phyloP scores from a whole-genome alignment of 2,888 invertebrate genomes.

The Caenorhabditis panamensis region DNA sequence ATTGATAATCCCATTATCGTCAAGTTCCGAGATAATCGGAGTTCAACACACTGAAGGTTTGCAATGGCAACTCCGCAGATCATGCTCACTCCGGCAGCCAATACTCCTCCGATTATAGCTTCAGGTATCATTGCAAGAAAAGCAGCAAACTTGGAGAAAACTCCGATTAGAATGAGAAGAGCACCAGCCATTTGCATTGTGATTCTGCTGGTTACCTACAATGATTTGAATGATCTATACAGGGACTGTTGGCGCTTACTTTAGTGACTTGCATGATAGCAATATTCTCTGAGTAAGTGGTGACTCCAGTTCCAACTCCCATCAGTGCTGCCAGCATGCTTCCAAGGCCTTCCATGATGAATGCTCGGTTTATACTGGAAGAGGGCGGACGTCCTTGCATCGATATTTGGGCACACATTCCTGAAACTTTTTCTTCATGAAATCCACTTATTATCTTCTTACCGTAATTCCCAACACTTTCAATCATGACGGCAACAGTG shows the following conservation, averaged over 20 bases:
- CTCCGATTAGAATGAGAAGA: constrained; percentile 55
- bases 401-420: constrained; percentile 64
- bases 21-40: constrained; percentile 65
- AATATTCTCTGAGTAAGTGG: constrained; percentile 76
- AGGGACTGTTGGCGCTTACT: constrained; percentile 10
- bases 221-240: background rate
- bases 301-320: constrained; percentile 75
- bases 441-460: background rate
- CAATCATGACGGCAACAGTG: constrained; percentile 70
- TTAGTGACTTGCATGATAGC: constrained; percentile 76
- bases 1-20: constrained; percentile 63
- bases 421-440: constrained; percentile 5
- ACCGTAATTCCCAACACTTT: constrained; percentile 71
- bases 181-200: constrained; percentile 76
- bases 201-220: constrained; percentile 69
- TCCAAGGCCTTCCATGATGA: constrained; percentile 75
- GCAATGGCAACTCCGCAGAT: constrained; percentile 73
- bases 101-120: constrained; percentile 73
- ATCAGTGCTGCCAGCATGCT: constrained; percentile 70
- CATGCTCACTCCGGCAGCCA: constrained; percentile 76
- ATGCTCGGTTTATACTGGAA: constrained; percentile 74
- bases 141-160: constrained; percentile 72
- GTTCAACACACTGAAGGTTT: constrained; percentile 67
- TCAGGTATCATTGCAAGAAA: constrained; percentile 56
- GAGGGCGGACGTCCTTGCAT: constrained; percentile 70